These are phyloP conservation scores for Porites evermanni DNA, from an alignment of 92 coral and sea anemone species.

Conservation along the genomic window DNA sequence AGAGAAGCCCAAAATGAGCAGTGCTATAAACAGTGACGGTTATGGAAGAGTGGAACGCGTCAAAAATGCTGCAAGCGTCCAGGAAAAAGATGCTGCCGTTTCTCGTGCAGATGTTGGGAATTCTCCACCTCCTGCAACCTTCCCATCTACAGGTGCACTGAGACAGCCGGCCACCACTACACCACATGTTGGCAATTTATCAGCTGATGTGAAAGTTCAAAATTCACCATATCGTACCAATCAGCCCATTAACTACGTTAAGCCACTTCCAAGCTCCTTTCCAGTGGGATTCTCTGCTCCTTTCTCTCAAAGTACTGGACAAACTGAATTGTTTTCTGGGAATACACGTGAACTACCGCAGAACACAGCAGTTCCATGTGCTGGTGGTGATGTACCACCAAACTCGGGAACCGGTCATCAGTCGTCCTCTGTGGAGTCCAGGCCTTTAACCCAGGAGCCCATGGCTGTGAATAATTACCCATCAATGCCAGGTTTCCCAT, in stretches of 20 bases:
- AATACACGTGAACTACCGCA: background rate
- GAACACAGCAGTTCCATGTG: background rate
- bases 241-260: background rate
- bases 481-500: conserved; percentile 43
- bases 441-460: background rate
- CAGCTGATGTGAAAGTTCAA: background rate
- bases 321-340: background rate
- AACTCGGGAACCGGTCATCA: background rate
- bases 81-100: background rate
- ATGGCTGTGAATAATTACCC: conserved; percentile 1
- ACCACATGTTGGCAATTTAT: background rate
- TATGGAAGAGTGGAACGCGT: too few species aligned
- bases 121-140: background rate
- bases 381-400: background rate
- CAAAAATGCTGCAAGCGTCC: background rate
- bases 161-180: background rate
- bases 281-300: background rate
- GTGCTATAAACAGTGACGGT: background rate
- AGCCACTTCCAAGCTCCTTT: background rate
- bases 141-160: background rate
- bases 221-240: background rate
- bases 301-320: background rate
- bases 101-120: conserved; percentile 1
- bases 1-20: background rate
- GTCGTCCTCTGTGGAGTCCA: background rate